Evolutionary conservation across 2,797 vertebrate genomes (phyloP).

Genomic region (Poeciliopsis paucimaculata): DNA sequence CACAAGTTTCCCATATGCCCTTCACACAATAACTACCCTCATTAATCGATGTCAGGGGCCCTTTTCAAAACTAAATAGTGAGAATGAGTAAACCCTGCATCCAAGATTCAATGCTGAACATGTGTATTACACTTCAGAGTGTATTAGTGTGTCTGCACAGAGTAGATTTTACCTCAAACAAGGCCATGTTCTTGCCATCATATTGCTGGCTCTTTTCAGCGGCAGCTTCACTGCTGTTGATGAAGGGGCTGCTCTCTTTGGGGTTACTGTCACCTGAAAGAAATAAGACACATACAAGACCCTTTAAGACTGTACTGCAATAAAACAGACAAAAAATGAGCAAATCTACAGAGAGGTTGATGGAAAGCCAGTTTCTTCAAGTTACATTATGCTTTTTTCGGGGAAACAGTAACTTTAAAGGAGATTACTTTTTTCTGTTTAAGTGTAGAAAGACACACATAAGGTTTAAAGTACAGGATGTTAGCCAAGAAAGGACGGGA

Average conservation of each 20-base stretch:
- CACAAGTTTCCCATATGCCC: slow-evolving; percentile 63
- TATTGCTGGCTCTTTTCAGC: slow-evolving; percentile 94
- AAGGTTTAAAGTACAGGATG: slow-evolving; percentile 12
- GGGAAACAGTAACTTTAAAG: slow-evolving; percentile 1
- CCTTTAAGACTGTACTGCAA: slow-evolving; percentile 33
- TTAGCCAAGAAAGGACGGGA: slow-evolving; percentile 26
- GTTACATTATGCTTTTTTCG: slow-evolving; percentile 4
- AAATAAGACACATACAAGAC: slow-evolving; percentile 40
- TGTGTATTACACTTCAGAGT: slow-evolving; percentile 9
- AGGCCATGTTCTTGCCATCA: slow-evolving; percentile 96
- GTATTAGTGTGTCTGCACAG: slow-evolving; percentile 9
- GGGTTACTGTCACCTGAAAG: slow-evolving; percentile 93
- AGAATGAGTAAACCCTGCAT: slow-evolving; percentile 31
- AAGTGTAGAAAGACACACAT: slow-evolving; percentile 13
- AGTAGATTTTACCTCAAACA: slow-evolving; percentile 89
- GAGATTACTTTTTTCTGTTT: not conserved
- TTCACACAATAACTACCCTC: slow-evolving; percentile 73
- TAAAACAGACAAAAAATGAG: slow-evolving; percentile 14
- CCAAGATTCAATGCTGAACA: slow-evolving; percentile 17
- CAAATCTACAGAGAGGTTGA: not conserved
- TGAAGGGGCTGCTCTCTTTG: slow-evolving; percentile 98
- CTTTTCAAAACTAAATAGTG: slow-evolving; percentile 58
- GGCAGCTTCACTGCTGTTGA: slow-evolving; percentile 94
- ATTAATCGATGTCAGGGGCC: slow-evolving; percentile 71
- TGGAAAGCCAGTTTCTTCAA: not conserved